Evolutionary conservation across 2,888 invertebrate species (phyloP), one percentile per base, ranked within the genome.

Genomic region (Eurytoma californica): DNA sequence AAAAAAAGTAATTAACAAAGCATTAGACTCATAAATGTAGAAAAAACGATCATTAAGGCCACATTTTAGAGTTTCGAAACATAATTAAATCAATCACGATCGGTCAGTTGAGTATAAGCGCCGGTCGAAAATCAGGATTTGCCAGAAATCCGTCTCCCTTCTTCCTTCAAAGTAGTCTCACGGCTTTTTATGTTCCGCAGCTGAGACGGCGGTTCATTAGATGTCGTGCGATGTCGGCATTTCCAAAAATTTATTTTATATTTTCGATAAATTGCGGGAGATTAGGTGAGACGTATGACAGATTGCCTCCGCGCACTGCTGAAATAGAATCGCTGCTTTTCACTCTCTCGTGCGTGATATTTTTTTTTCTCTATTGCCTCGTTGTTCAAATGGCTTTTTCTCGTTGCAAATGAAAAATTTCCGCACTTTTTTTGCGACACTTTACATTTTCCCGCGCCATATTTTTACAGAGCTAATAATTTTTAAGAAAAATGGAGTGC

Each of bases 191-290:
- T 57, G 9, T 7, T 16, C n/a, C 4, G 57, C 2, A 1, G n/a
- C 24, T 3, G 49, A 18, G 30, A 13, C 57, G 69, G 20, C 16
- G 20, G 47, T 39, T 63, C 55, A 39, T 65, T 73, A 28, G 57
- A n/a, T n/a, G 57, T 53, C n/a, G 18, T 2, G 18, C 24, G 24
- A 2, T 16, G 5, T 47, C 13, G 12, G 9, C 4, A 9, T 39
- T 39, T 39, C 9, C 9, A 20, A 20, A 16, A 53, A 63, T 61
- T 76, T 76, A 69, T 76, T 76, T 69, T 61, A 55, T 39, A 63
- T 69, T 68, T 69, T 57, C 63, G 5, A 75, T 58, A 75, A 75
- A 68, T 75, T 68, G 53, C 51, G 16, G 14, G 12, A 65, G 65
- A 77, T 70, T 70, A 65, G 57, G 65, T 47, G 63, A 58, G 77